Evolutionary conservation across 2,888 invertebrate genomes (phyloP), one percentile per base, ranked within the genome.

Genomic region (Synergus itoensis): DNA sequence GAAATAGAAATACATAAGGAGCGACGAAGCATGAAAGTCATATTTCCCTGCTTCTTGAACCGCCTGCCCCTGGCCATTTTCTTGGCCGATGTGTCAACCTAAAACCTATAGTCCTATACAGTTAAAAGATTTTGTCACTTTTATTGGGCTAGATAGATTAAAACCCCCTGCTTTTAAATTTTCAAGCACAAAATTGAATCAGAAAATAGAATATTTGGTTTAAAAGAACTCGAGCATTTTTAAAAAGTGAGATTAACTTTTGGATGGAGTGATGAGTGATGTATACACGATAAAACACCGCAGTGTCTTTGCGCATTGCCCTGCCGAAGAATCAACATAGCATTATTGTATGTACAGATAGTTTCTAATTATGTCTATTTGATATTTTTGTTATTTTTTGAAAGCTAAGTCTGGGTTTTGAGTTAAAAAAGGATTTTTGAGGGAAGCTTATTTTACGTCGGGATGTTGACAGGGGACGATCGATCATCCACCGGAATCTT

Each of bases 351-450:
- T 73, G 40, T 73, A 36, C 36, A 73, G 36, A 48, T 53, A 53
- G 73, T 36, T n/a, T 73, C 73, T 73, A 53, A 53, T 48, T n/a
- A 73, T 53, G 67, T 67, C 45, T 67, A 69, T 73, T 36, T 28
- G 36, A 53, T 36, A 11, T 73, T 73, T 53, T 53, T 16, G 16
- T n/a, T 73, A 36, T 53, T 73, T 73, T 73, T 36, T 36, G n/a
- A n/a, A 73, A 73, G 28, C 53, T 14, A 4, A 8, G 14, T 53
- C 45, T 53, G 14, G 45, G n/a, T 9, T 45, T 45, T 48, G 28
- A 28, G 16, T 53, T 53, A 36, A 73, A 36, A 73, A 53, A 18
- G 0, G 4, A 62, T 4, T 14, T 62, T 28, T 5, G 4, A 14
- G 4, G 60, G 12, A 21, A 62, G 21, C 12, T 62, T 28, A 4